Evolutionary conservation across 1,140 invertebrate genomes (phyloP), one percentile per base, ranked within the genome.

Genomic region (Stenopsyche tienmushanensis): DNA sequence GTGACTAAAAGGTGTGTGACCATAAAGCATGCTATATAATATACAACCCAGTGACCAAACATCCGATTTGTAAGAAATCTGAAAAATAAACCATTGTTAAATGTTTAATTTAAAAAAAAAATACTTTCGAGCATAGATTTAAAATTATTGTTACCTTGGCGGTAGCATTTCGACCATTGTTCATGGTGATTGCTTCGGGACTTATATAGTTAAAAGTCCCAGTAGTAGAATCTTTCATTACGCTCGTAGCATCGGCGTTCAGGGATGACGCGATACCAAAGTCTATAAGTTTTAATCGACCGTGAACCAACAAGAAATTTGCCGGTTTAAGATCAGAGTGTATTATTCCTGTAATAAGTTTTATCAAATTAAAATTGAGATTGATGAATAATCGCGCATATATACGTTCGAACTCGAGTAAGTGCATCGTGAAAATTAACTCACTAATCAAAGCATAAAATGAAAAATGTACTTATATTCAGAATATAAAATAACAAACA

Each of bases 41-140:
- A 99, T 99, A 76, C 96, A 98, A 13, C 97, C 97, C 24, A 99
- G 80, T 0, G 95, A 97, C 97, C 97, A 99, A 13, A 99, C 92
- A 78, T 99, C 97, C 10, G 94, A 94, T 73, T 94, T 96, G 60
- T 88, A 91, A 64, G 89, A 91, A 62, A 98, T 90, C 92, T 97
- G 76, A 60, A 83, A 76, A 71, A 58, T 20, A 17, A 44, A 42
- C 3, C 8, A 45, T 41, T 29, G 53, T 41, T 24, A 13, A 65
- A 45, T 34, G 26, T 7, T 29, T 42, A 23, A 17, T 54, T 29
- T 2, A 54, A 54, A 26, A 54, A 25, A 8, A 24, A 13, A 34
- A 26, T 5, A 54, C 8, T n/a, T n/a, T n/a, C n/a, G n/a, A n/a
- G n/a, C n/a, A n/a, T n/a, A n/a, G n/a, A n/a, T n/a, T 47, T 34